Base-by-base conservation (phyloP, 2,113 vertebrate species). In the Perccottus glenii region DNA sequence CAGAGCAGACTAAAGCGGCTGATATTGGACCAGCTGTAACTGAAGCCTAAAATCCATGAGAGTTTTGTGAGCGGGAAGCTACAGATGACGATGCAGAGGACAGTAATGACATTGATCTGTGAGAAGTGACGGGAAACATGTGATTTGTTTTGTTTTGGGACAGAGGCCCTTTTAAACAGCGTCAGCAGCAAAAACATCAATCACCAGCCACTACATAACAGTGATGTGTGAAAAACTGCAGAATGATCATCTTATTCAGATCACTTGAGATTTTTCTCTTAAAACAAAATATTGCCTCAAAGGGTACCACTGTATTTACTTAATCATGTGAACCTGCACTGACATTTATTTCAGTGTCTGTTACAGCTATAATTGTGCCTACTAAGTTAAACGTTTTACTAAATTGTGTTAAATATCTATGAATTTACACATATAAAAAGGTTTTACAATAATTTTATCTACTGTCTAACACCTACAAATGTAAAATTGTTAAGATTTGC, bases 1-100 rank as follows among this genome's bases (percentile, higher is more conserved):
- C 49, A n/a, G 15, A 3, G 46, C 53, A 58, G 19, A 40, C 33
- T 7, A 51, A 51, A 75, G 51, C 67, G 56, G 47, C 33, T 35
- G 51, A 33, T 16, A 64, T 64, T 44, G 57, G 43, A 67, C 48
- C 9, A 16, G 5, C 8, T 64, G 70, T 32, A 73, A 69, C 35
- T 42, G 60, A 59, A 78, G 36, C 55, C 50, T 51, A 63, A 35
- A 38, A 27, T 42, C 52, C 44, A 64, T 50, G 11, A 27, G 45
- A 0, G 5, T 11, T 64, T 43, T 57, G 44, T 11, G 38, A 9
- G 16, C 10, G 48, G 52, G 47, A 60, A 60, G 12, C 38, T 16
- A 49, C 14, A 5, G 5, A 1, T 61, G 48, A 47, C 5, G 11
- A 64, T 44, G 9, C 66, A 42, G 58, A 35, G 44, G 42, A 46